A percentile compares a stretch with the other conserved stretches of the same genome.
These are phyloP conservation scores for Patella ulyssiponensis DNA, from an alignment of 2,888 invertebrate species.

Conservation along the genomic window DNA sequence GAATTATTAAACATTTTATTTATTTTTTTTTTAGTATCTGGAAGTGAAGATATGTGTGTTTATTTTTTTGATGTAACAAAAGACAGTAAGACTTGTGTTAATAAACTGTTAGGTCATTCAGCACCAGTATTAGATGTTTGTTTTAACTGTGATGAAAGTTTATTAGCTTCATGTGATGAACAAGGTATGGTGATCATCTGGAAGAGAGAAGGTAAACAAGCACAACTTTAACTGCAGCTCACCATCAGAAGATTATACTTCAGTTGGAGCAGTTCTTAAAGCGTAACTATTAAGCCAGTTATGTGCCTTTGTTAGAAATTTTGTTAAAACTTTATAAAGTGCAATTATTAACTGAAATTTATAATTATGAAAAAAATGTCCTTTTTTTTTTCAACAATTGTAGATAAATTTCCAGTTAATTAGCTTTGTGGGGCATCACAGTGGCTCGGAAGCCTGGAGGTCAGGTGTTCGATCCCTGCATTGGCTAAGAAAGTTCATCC, in stretches of 20 bases:
- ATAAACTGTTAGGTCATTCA: slow-evolving; percentile 83
- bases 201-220: slow-evolving; percentile 70
- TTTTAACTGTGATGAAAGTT: slow-evolving; percentile 90
- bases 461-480: too few relatives aligned
- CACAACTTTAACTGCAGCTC: slow-evolving; percentile 37
- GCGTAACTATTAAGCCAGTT: too few relatives aligned
- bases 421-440: too few relatives aligned
- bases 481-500: too few relatives aligned
- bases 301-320: too few relatives aligned
- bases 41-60: slow-evolving; percentile 85
- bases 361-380: too few relatives aligned
- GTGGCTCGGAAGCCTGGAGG: too few relatives aligned
- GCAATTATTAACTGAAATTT: too few relatives aligned
- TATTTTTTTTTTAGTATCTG: slow-evolving; percentile 76
- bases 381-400: too few relatives aligned
- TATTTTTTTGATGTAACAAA: slow-evolving; percentile 84
- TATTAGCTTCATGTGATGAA: slow-evolving; percentile 87
- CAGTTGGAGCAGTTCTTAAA: too few relatives aligned
- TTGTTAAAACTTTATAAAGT: too few relatives aligned
- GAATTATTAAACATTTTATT: neutral
- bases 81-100: slow-evolving; percentile 74
- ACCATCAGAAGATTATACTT: neutral
- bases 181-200: slow-evolving; percentile 76
- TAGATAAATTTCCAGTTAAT: too few relatives aligned
- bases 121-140: slow-evolving; percentile 86